Evolutionary conservation across 2,797 vertebrate genomes (phyloP).

Genomic region (Leptoclinus maculatus): DNA sequence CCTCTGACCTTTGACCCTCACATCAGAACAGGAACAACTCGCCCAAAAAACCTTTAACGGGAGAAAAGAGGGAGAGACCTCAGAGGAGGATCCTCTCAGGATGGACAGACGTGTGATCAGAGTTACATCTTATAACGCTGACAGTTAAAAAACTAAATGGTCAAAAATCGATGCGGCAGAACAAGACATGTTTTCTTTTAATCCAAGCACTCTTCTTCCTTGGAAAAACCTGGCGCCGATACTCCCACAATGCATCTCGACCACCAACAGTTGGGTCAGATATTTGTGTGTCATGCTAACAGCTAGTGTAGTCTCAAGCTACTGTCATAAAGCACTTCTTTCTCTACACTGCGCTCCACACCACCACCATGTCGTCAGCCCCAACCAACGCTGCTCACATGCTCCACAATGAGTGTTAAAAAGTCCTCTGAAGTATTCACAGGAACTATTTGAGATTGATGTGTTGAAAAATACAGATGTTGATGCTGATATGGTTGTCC

Average conservation of each 20-base stretch:
- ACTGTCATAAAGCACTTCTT: neutral
- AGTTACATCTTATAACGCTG: too few relatives aligned
- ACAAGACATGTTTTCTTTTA: neutral
- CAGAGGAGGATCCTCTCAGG: too few relatives aligned
- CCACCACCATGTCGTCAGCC: neutral
- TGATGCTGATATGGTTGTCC: neutral
- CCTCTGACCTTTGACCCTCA: too few relatives aligned
- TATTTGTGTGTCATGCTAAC: neutral
- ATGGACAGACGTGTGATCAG: too few relatives aligned
- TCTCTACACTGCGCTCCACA: neutral
- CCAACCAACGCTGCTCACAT: neutral
- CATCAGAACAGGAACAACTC: too few relatives aligned
- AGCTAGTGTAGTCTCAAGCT: neutral
- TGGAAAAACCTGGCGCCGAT: neutral
- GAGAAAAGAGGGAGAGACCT: too few relatives aligned
- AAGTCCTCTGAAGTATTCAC: neutral
- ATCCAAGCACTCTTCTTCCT: neutral
- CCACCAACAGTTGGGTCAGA: neutral
- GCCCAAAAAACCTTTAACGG: too few relatives aligned
- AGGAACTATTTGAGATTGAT: neutral
- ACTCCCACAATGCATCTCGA: neutral
- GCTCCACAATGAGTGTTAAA: neutral
- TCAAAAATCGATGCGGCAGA: neutral
- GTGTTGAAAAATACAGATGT: neutral
- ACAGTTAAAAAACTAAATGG: neutral